Percentiles rank a stretch among this genome's conserved stretches.
These are phyloP conservation scores for Glyptemys insculpta DNA, from an alignment of 2,797 vertebrate genomes.

Conservation along the genomic window DNA sequence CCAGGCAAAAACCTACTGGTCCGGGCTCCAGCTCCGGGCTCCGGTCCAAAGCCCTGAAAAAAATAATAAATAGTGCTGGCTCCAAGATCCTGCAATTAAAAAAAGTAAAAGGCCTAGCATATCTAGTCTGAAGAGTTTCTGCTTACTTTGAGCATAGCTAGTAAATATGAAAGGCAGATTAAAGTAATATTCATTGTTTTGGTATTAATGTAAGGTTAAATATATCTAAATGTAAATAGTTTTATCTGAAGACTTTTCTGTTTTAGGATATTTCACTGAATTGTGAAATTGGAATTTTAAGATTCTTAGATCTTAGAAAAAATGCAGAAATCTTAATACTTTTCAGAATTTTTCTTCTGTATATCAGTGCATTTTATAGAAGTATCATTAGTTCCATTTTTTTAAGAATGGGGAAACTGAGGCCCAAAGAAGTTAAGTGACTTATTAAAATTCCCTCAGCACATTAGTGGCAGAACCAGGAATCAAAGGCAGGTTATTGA, in stretches of 20 bases:
- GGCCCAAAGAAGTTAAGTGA: constrained; percentile 14
- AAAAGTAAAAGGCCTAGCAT: constrained; percentile 21
- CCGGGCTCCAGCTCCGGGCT: too few relatives aligned
- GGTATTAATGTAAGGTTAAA: constrained; percentile 69
- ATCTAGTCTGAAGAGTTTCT: constrained; percentile 42
- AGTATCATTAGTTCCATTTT: background rate
- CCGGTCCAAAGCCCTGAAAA: too few relatives aligned
- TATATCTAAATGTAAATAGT: constrained; percentile 68
- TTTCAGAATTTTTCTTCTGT: constrained; percentile 2
- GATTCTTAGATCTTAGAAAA: constrained; percentile 30
- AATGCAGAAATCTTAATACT: constrained; percentile 33
- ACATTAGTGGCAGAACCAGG: background rate
- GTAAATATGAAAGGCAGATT: constrained; percentile 59
- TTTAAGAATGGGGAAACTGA: background rate
- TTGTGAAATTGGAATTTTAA: constrained; percentile 59
- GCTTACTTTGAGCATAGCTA: constrained; percentile 51
- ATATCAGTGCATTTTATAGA: background rate
- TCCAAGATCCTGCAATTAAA: constrained; percentile 30
- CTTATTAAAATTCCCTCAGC: background rate
- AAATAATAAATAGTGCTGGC: constrained; percentile 1
- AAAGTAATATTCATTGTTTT: constrained; percentile 53
- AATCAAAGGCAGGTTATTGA: background rate
- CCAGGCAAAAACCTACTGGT: too few relatives aligned
- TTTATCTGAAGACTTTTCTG: constrained; percentile 57
- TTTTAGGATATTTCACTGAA: constrained; percentile 53